Conservation (phyloP, 2,888 invertebrate species). For the Cataglyphis altisquamis region DNA sequence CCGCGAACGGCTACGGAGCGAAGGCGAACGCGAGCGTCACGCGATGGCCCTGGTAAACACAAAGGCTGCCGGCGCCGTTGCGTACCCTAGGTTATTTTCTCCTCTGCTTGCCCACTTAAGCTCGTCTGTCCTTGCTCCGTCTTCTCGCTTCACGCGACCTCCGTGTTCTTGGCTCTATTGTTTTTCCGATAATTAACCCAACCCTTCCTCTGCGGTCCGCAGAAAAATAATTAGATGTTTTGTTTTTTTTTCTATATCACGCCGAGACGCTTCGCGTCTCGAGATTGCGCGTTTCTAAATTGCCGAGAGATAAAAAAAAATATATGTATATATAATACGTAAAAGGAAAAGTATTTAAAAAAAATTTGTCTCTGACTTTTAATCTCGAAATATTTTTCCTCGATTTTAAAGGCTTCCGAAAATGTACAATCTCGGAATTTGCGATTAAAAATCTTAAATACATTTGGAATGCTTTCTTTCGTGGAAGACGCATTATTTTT, state of each 20-base stretch:
- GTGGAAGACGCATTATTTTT: slow-evolving; percentile 4
- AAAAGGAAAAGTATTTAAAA: neutral
- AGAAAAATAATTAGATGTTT: slow-evolving; percentile 47
- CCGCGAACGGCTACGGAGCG: slow-evolving; percentile 27
- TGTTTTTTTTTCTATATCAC: slow-evolving; percentile 2
- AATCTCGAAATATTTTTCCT: neutral
- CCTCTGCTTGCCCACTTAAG: slow-evolving; percentile 52
- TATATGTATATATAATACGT: too few species aligned
- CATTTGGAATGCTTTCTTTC: neutral
- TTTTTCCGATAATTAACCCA: slow-evolving; percentile 51
- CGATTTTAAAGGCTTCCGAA: neutral
- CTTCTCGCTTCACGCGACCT: slow-evolving; percentile 37
- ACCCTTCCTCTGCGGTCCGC: neutral
- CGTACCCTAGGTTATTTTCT: slow-evolving; percentile 57
- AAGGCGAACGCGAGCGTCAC: slow-evolving; percentile 47
- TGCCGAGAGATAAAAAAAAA: neutral
- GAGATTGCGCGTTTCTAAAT: neutral
- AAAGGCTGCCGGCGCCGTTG: slow-evolving; percentile 44
- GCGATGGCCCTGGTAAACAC: slow-evolving; percentile 53
- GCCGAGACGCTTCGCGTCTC: neutral
- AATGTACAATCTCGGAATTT: neutral
- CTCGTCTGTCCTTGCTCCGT: slow-evolving; percentile 43
- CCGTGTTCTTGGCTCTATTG: slow-evolving; percentile 43
- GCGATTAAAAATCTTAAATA: neutral
- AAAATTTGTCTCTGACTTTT: neutral